Evolutionary conservation across 2,113 vertebrate genomes (phyloP).

Genomic region (Alouatta palliata): DNA sequence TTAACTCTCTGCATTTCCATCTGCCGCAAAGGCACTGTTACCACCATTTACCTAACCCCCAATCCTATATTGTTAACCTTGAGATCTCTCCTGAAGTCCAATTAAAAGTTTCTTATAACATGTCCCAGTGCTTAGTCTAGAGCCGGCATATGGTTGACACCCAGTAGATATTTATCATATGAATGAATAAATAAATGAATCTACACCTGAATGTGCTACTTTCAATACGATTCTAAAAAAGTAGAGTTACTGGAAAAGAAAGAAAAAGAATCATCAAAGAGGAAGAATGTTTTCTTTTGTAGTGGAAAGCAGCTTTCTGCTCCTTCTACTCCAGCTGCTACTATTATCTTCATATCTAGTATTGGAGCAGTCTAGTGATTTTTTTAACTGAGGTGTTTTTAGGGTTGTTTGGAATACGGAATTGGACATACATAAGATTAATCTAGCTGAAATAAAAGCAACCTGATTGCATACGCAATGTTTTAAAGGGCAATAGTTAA

Average conservation of each 20-base stretch:
- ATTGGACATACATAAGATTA: constrained; percentile 7
- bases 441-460: constrained; percentile 55
- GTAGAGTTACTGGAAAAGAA: not conserved
- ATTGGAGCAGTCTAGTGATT: not conserved
- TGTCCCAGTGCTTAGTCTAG: not conserved
- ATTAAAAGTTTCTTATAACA: not conserved
- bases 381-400: not conserved
- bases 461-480: not conserved
- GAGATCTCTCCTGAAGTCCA: not conserved
- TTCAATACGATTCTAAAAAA: not conserved
- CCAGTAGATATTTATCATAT: not conserved
- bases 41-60: not conserved
- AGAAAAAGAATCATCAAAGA: not conserved
- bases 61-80: constrained; percentile 21
- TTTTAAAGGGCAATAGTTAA: constrained; percentile 46
- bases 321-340: constrained; percentile 14
- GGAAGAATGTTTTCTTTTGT: not conserved
- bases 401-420: constrained; percentile 11
- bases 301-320: not conserved
- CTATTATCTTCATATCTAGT: not conserved
- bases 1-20: not conserved
- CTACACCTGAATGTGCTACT: not conserved
- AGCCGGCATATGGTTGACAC: not conserved
- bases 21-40: not conserved
- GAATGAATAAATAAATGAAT: constrained; percentile 18